Base-by-base conservation (phyloP, 1,140 invertebrate genomes). In the Chironomus striatipennis region DNA sequence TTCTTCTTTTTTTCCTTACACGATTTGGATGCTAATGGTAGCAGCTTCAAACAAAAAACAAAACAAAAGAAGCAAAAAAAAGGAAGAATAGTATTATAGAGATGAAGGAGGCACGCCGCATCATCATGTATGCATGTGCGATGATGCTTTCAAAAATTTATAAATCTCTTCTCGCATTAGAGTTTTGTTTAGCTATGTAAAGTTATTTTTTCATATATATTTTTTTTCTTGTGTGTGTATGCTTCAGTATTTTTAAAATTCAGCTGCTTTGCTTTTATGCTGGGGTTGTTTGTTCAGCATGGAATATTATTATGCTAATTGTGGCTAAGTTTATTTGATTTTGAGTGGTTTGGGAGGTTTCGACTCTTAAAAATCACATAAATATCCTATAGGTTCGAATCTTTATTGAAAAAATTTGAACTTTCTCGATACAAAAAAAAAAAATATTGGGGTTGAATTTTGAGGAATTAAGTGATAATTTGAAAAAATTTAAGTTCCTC, bases 101-200 rank as follows among this genome's bases (percentile, higher is more conserved):
- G 43, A 57, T 57, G 12, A 57, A 57, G 47, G 47, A 57, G 47
- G 47, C 47, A 70, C 65, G 20, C 65, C 65, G 18, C 65, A 70
- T 70, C 17, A 70, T 70, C 65, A 70, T 70, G 65, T 70, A 70
- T 21, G 65, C 65, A 21, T 21, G 65, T 21, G 65, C 65, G 17
- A 20, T 21, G 65, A 70, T 20, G 18, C 7, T 70, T 70, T 70
- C 20, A 70, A 70, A 70, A 70, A 70, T 70, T 70, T 70, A 70
- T 70, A 70, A 70, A 20, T 70, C 65, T 70, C 65, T 70, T 21
- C 47, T 57, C 65, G 18, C 20, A 20, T 70, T 70, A 70, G 20
- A 70, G 65, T 70, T 57, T 70, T 70, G 65, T 70, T 70, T 17
- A 20, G 65, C 65, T 20, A 17, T 20, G 20, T 70, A 20, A 20